Evolutionary conservation across 2,888 invertebrate genomes (phyloP), one percentile per base, ranked within the genome.

Genomic region (Ornithoptera alexandrae): DNA sequence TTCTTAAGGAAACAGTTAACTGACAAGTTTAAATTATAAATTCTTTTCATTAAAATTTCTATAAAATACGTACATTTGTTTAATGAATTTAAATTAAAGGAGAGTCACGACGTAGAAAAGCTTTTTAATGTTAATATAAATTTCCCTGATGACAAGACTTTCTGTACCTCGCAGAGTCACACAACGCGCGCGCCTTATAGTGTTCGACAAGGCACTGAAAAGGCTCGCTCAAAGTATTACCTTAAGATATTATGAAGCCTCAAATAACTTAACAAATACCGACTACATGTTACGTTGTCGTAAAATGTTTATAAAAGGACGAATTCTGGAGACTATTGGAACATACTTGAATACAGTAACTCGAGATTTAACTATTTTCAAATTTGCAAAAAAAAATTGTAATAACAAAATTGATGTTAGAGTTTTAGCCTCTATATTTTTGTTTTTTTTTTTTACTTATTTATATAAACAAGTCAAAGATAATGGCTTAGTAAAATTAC

Each of bases 201-300:
- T 79, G 81, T 79, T 79, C 78, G 75, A 74, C 76, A 72, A 73
- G 76, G 74, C 71, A 82, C 82, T 82, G 79, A 79, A 79, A 78
- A 74, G 72, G 75, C 65, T 71, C 53, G 42, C 70, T 72, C 72
- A 80, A 79, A 79, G 75, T 78, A 74, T 74, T 65, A 72, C 60
- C 62, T 70, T 42, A 59, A 75, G 76, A 74, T 67, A 77, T 65
- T 67, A 75, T 79, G 76, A 80, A 83, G 77, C 80, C 80, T 81
- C 73, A 53, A 53, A 75, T 74, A 70, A 72, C 69, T 71, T 71
- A 70, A 67, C 62, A 65, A 67, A 58, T 56, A 69, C 46, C 24
- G 50, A 62, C 20, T 30, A 15, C 20, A 24, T 66, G 60, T 62
- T 56, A 61, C 20, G 36, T 62, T 61, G 42, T n/a, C 63, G 39